These are phyloP conservation scores for Thamnophis elegans DNA, from an alignment of 2,797 vertebrate genomes.

Conservation along the genomic window DNA sequence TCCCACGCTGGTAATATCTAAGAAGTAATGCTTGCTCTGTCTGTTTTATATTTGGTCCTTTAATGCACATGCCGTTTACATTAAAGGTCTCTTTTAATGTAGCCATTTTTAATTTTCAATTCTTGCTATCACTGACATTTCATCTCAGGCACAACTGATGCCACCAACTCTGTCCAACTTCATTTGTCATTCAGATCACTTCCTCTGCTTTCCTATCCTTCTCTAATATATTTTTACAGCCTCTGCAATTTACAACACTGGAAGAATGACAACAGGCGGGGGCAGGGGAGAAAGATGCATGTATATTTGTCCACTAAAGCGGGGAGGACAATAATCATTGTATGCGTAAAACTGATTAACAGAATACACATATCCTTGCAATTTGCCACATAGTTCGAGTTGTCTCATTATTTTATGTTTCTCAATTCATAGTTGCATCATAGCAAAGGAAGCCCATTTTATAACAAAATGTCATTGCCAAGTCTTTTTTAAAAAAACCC, in stretches of 20 bases:
- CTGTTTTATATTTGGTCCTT: background rate
- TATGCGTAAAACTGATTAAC: background rate
- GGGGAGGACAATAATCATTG: background rate
- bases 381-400: background rate
- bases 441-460: background rate
- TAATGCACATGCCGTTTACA: background rate
- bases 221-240: conserved; percentile 18
- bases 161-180: background rate
- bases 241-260: background rate
- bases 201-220: background rate
- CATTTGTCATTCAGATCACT: background rate
- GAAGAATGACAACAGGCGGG: background rate
- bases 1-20: background rate
- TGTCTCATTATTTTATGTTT: conserved; percentile 1
- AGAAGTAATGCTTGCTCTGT: background rate
- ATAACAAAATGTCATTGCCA: background rate
- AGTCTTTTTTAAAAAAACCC: background rate
- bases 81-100: background rate
- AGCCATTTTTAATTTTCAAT: background rate
- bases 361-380: background rate
- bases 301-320: background rate
- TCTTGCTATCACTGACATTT: background rate
- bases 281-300: background rate
- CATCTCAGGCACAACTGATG: background rate
- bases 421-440: background rate